Conservation (phyloP, 2,797 vertebrate genomes). For the Kryptolebias ocellatus region DNA sequence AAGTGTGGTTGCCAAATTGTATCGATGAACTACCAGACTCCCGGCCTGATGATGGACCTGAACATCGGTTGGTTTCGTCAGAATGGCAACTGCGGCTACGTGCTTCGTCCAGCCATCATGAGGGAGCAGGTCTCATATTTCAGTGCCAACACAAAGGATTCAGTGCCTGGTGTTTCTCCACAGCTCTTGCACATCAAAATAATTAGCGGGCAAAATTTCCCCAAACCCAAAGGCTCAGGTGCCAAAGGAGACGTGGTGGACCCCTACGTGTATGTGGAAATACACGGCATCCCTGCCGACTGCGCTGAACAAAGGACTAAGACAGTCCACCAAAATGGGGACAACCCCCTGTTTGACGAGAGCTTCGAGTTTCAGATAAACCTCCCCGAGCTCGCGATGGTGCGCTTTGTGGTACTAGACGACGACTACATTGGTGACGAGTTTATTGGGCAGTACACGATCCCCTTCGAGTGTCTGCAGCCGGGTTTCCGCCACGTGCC, state of each 20-base stretch:
- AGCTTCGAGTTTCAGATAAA: conserved; percentile 99
- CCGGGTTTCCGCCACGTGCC: conserved; percentile 95
- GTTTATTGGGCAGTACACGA: conserved; percentile 97
- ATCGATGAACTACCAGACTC: conserved; percentile 98
- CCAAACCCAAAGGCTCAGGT: conserved; percentile 97
- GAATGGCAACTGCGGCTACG: conserved; percentile 96
- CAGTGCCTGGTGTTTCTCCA: conserved; percentile 95
- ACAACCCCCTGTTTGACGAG: conserved; percentile 96
- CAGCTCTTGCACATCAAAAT: conserved; percentile 98
- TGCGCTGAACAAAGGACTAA: conserved; percentile 97
- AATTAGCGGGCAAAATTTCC: conserved; percentile 98
- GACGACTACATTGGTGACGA: conserved; percentile 99
- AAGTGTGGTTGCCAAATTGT: conserved; percentile 99
- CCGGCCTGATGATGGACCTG: conserved; percentile 98
- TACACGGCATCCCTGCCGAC: conserved; percentile 97
- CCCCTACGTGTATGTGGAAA: conserved; percentile 96
- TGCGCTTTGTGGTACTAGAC: conserved; percentile 96
- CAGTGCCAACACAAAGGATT: conserved; percentile 97
- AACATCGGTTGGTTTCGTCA: conserved; percentile 98
- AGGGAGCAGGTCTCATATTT: conserved; percentile 98
- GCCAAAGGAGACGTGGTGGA: conserved; percentile 98
- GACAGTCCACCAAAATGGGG: conserved; percentile 95
- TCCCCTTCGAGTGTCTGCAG: conserved; percentile 98
- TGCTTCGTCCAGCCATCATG: conserved; percentile 97
- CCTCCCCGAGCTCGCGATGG: conserved; percentile 96